phyloP scores from a whole-genome alignment of 2,797 vertebrate genomes.

The Netta rufina region DNA sequence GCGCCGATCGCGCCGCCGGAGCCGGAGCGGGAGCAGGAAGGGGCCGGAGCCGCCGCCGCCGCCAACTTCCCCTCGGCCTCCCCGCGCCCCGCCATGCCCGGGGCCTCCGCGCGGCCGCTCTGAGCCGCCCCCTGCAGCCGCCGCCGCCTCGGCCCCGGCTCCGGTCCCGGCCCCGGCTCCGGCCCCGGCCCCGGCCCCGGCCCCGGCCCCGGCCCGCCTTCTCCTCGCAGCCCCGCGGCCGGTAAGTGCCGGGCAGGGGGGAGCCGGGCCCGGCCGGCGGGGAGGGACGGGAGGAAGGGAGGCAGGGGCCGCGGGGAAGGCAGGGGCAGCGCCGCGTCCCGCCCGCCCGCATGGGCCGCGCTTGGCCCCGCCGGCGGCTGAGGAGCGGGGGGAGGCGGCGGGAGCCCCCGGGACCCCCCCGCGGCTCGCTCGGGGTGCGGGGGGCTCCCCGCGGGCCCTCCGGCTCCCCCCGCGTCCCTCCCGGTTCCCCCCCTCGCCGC shows the following conservation, averaged over 20 bases:
- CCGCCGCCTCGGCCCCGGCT: not conserved
- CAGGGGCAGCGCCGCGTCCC: not conserved
- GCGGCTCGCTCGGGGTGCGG: too few relatives aligned
- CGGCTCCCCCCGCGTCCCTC: too few relatives aligned
- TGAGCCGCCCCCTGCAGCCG: not conserved
- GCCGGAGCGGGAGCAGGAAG: conserved; percentile 9
- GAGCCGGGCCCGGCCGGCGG: too few relatives aligned
- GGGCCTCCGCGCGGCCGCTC: conserved; percentile 21
- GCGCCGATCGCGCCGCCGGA: conserved; percentile 31
- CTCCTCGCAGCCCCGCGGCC: conserved; percentile 38
- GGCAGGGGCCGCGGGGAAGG: not conserved
- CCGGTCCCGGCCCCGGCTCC: not conserved
- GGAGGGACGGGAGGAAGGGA: too few relatives aligned
- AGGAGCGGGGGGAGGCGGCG: not conserved
- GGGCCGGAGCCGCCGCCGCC: conserved; percentile 2
- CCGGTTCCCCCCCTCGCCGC: too few relatives aligned
- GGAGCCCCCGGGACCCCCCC: not conserved
- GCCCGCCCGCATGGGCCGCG: conserved; percentile 16
- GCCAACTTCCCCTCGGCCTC: conserved; percentile 38
- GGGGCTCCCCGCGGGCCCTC: too few relatives aligned
- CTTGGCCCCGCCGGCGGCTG: conserved; percentile 6
- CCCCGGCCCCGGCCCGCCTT: conserved; percentile 17
- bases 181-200: too few relatives aligned
- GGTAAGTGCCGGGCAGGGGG: conserved; percentile 8
- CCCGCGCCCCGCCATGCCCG: conserved; percentile 23